Conservation (phyloP, 92 coral and sea anemone genomes). For the Porites rus region DNA sequence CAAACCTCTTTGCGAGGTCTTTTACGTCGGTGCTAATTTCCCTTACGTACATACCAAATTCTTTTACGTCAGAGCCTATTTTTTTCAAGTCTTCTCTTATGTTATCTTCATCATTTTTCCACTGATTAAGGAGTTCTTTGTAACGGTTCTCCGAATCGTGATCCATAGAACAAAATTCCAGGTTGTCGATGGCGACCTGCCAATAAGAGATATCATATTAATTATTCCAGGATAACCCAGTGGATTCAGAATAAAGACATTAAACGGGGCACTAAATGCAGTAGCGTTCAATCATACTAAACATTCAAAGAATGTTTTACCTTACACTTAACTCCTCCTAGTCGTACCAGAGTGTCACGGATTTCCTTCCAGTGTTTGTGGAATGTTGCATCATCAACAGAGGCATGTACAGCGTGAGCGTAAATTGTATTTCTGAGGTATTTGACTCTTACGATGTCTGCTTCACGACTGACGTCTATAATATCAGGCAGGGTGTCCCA, state of each 20-base stretch:
- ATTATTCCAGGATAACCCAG: too few relatives aligned
- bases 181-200: slow-evolving; percentile 1
- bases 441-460: slow-evolving; percentile 4
- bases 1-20: neutral
- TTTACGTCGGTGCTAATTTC: neutral
- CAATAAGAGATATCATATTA: too few relatives aligned
- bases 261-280: too few relatives aligned
- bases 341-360: slow-evolving; percentile 37
- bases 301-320: too few relatives aligned
- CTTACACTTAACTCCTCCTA: slow-evolving; percentile 28
- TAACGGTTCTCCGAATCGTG: slow-evolving; percentile 11
- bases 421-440: too few relatives aligned
- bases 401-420: too few relatives aligned
- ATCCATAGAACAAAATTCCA: slow-evolving; percentile 9
- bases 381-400: too few relatives aligned
- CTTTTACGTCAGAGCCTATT: slow-evolving; percentile 6
- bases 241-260: too few relatives aligned
- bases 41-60: neutral
- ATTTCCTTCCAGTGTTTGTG: too few relatives aligned
- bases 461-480: slow-evolving; percentile 32
- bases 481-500: slow-evolving; percentile 47
- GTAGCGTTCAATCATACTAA: too few relatives aligned
- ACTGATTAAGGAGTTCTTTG: slow-evolving; percentile 8
- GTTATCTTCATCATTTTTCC: slow-evolving; percentile 27
- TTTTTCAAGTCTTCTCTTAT: slow-evolving; percentile 9